phyloP scores from a whole-genome alignment of 2,888 invertebrate species.

The Drosophila suboccidentalis region DNA sequence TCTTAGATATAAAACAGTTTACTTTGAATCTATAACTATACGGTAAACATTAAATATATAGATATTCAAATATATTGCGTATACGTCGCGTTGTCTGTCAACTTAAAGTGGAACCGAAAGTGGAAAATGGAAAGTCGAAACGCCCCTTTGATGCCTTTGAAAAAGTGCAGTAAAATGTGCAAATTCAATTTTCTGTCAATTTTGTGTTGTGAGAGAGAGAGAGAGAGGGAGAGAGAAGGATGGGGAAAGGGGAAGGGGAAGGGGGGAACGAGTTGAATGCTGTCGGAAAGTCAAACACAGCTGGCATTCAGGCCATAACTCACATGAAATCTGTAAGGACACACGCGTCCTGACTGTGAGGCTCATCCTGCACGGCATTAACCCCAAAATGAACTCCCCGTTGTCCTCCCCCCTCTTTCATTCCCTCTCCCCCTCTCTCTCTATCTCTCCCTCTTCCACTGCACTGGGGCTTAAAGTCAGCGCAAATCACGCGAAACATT shows the following conservation, averaged over 20 bases:
- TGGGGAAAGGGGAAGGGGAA: background rate
- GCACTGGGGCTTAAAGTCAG: slow-evolving; percentile 21
- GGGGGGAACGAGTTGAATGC: slow-evolving; percentile 15
- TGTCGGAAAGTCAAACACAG: slow-evolving; percentile 56
- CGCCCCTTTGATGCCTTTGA: slow-evolving; percentile 34
- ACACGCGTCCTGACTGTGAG: slow-evolving; percentile 63
- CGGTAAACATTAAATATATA: background rate
- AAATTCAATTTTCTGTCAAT: slow-evolving; percentile 77
- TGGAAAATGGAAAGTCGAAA: too few species aligned
- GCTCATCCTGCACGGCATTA: slow-evolving; percentile 67
- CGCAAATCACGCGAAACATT: slow-evolving; percentile 78
- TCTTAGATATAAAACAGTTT: too few species aligned
- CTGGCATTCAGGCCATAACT: slow-evolving; percentile 65
- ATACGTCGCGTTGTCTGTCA: slow-evolving; percentile 60
- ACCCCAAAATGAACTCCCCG: slow-evolving; percentile 76
- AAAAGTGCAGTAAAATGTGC: slow-evolving; percentile 76
- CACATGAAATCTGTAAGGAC: slow-evolving; percentile 78
- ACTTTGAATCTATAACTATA: background rate
- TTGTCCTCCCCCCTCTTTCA: background rate
- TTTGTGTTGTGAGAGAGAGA: slow-evolving; percentile 36
- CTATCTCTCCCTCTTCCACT: background rate
- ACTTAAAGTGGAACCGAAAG: slow-evolving; percentile 45
- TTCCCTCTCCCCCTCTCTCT: background rate
- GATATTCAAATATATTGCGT: slow-evolving; percentile 20
- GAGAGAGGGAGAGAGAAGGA: too few species aligned